Evolutionary conservation across 2,113 vertebrate species (phyloP).

Genomic region (Oncorhynchus mykiss): DNA sequence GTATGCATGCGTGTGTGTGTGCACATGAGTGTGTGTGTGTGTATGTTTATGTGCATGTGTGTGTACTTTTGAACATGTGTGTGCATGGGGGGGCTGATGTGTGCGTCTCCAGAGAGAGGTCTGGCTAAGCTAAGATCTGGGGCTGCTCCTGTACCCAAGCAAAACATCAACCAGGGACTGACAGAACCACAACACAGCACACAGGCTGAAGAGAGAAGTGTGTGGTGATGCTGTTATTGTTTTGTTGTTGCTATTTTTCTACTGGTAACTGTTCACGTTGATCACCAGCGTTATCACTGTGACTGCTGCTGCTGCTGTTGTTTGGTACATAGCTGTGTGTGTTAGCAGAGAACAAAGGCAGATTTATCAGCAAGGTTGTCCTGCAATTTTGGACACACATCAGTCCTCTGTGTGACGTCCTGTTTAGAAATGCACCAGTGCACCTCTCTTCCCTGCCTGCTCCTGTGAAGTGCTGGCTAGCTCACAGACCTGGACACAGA

Average conservation of each 20-base stretch:
- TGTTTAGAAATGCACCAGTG: slow-evolving; percentile 67
- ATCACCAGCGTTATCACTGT: background rate
- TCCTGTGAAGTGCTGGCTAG: slow-evolving; percentile 67
- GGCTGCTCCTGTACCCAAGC: slow-evolving; percentile 62
- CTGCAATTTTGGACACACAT: slow-evolving; percentile 65
- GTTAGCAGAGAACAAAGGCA: too few relatives aligned
- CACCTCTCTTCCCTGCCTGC: slow-evolving; percentile 53
- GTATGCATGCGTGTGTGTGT: slow-evolving; percentile 15
- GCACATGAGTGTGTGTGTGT: slow-evolving; percentile 2
- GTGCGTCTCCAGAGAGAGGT: slow-evolving; percentile 51
- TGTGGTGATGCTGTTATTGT: too few relatives aligned
- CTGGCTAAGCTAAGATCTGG: slow-evolving; percentile 65
- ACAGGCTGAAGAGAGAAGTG: too few relatives aligned
- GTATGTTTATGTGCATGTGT: background rate
- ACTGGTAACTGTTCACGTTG: slow-evolving; percentile 55
- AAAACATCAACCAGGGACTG: slow-evolving; percentile 7
- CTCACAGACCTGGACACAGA: slow-evolving; percentile 52
- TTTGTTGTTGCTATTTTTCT: background rate
- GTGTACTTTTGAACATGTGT: slow-evolving; percentile 5
- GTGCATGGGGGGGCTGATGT: background rate
- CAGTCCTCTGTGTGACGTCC: slow-evolving; percentile 54
- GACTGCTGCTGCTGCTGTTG: slow-evolving; percentile 34
- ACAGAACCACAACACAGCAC: too few relatives aligned
- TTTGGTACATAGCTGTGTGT: slow-evolving; percentile 46
- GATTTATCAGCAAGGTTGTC: background rate